A percentile compares a stretch with the other conserved stretches of the same genome.
Evolutionary conservation across 2,113 vertebrate species (phyloP).

Genomic region (Nasalis larvatus): DNA sequence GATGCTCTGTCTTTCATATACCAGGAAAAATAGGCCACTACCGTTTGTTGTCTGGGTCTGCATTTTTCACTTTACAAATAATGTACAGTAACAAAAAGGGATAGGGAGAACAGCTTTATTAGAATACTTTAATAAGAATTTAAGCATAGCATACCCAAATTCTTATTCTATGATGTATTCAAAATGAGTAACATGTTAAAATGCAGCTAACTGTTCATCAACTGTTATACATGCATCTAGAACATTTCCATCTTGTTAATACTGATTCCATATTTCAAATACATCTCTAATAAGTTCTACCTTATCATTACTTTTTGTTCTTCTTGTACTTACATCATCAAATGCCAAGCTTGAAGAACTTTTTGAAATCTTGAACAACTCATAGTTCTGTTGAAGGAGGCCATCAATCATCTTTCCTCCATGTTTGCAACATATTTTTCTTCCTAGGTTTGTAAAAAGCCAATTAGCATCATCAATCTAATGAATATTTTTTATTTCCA

Average conservation of each 20-base stretch:
- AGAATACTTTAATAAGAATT: not conserved
- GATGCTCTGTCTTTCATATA: not conserved
- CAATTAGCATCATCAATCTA: not conserved
- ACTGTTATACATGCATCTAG: not conserved
- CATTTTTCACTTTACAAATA: conserved; percentile 36
- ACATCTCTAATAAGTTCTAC: not conserved
- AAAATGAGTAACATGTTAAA: not conserved
- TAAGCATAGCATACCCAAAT: not conserved
- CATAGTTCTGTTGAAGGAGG: not conserved
- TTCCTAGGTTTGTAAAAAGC: not conserved
- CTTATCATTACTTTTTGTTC: not conserved
- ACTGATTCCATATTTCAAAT: not conserved
- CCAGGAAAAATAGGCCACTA: not conserved
- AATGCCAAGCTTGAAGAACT: not conserved
- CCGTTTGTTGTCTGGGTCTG: not conserved
- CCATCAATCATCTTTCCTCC: not conserved
- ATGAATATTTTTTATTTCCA: not conserved
- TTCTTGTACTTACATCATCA: not conserved
- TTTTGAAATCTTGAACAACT: not conserved
- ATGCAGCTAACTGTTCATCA: not conserved
- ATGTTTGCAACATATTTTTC: not conserved
- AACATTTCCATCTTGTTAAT: not conserved
- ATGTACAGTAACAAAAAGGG: conserved; percentile 23
- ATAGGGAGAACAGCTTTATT: not conserved
- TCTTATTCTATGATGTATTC: not conserved